Conservation (phyloP, 1,140 invertebrate species). For the Charaxes varanes region DNA sequence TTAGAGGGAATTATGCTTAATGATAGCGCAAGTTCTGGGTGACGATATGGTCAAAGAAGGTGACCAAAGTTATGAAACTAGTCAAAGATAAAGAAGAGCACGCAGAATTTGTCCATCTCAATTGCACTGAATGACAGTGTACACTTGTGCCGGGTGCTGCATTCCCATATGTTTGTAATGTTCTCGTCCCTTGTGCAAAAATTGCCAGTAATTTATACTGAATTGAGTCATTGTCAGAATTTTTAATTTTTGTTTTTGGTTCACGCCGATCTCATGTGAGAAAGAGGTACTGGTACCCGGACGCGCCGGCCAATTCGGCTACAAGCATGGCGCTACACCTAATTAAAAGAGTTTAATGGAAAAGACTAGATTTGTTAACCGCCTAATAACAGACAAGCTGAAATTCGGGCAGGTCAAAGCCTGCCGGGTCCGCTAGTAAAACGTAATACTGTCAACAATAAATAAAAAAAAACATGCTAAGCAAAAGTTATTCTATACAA, state of each 20-base stretch:
- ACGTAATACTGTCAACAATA: too few species aligned
- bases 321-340: too few species aligned
- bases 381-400: too few species aligned
- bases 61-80: constrained; percentile 21
- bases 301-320: too few species aligned
- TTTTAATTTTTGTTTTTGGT: constrained; percentile 29
- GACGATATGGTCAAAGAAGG: constrained; percentile 23
- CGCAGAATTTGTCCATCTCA: constrained; percentile 27
- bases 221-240: constrained; percentile 26
- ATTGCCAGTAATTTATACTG: constrained; percentile 29
- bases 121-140: constrained; percentile 26
- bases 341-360: too few species aligned
- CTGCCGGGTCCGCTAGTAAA: too few species aligned
- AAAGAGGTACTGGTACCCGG: too few species aligned
- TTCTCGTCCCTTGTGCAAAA: constrained; percentile 25
- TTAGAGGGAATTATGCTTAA: constrained; percentile 24
- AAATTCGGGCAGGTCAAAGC: too few species aligned
- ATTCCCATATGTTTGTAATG: constrained; percentile 30
- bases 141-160: constrained; percentile 25
- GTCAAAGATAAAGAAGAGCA: constrained; percentile 23
- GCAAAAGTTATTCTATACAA: too few species aligned
- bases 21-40: constrained; percentile 23
- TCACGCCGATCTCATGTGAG: too few species aligned
- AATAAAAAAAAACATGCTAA: too few species aligned
- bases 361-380: too few species aligned